Evolutionary conservation across 2,797 vertebrate genomes (phyloP), one percentile per base, ranked within the genome.

Genomic region (Aplochiton taeniatus): DNA sequence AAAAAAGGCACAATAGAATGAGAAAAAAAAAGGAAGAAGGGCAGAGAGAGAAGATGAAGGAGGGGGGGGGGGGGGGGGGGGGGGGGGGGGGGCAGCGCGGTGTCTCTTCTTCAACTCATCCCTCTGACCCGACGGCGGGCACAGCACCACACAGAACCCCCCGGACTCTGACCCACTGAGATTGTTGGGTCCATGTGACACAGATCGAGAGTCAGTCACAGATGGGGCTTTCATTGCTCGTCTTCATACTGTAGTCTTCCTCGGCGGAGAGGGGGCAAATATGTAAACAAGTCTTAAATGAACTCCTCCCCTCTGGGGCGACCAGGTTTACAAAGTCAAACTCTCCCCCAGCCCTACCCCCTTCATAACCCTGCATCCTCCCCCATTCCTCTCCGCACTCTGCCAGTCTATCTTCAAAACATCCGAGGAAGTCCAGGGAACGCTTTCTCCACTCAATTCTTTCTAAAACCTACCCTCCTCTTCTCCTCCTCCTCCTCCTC

Each of bases 111-210:
- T 31, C 31, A 31, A 2, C 31, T 31, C 31, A 2, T 31, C 31
- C 31, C 31, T 31, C 56, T 16, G n/a, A n/a, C n/a, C n/a, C n/a
- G n/a, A n/a, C n/a, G n/a, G n/a, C n/a, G n/a, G n/a, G n/a, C n/a
- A n/a, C n/a, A n/a, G n/a, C n/a, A n/a, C n/a, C n/a, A n/a, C n/a
- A 13, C 56, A 58, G 56, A 58, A 42, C 56, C 44, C 13, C 20
- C 14, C 11, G n/a, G 83, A 86, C 84, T 83, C 77, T 85, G 85
- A 77, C 81, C 77, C 83, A 81, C 63, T 72, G 85, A 87, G 17
- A n/a, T n/a, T 5, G 43, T 18, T 14, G 19, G 44, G 31, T 31
- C 31, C 6, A 2, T 31, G n/a, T n/a, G n/a, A 31, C 31, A 31
- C 31, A 31, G 31, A 2, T 31, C 3, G 2, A 6, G 31, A 3